Conservation (phyloP, 2,797 vertebrate genomes). For the Myripristis jacobus region DNA sequence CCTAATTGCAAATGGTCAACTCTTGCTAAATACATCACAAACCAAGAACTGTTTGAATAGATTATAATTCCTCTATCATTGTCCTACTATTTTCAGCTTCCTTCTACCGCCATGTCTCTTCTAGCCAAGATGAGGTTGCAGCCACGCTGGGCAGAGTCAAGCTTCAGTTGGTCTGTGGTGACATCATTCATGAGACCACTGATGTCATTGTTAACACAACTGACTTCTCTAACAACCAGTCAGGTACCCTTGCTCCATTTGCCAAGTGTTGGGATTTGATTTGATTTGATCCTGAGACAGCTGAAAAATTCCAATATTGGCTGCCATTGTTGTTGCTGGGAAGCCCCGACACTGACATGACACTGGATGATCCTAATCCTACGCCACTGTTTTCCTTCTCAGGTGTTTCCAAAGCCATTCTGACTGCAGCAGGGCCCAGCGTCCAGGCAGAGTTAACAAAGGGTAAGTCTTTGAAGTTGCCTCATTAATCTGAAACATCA, state of each 20-base stretch:
- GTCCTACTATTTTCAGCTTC: slow-evolving; percentile 33
- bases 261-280: neutral
- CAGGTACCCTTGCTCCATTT: slow-evolving; percentile 39
- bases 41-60: neutral
- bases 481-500: no score
- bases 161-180: slow-evolving; percentile 63
- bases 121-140: slow-evolving; percentile 49
- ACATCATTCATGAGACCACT: slow-evolving; percentile 66
- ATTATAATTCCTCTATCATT: slow-evolving; percentile 5
- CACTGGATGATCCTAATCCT: neutral
- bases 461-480: no score
- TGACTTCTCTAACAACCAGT: slow-evolving; percentile 42
- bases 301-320: neutral
- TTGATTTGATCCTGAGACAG: neutral
- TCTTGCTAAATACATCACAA: neutral
- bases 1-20: neutral
- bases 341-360: no score
- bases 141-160: slow-evolving; percentile 65
- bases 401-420: slow-evolving; percentile 73
- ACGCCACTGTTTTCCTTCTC: neutral
- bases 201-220: slow-evolving; percentile 78
- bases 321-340: no score
- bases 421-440: slow-evolving; percentile 64
- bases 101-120: slow-evolving; percentile 64
- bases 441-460: slow-evolving; percentile 53